A percentile compares a stretch with the other conserved stretches of the same genome.
phyloP scores from a whole-genome alignment of 2,797 vertebrate species.

The Pelobates cultripes region DNA sequence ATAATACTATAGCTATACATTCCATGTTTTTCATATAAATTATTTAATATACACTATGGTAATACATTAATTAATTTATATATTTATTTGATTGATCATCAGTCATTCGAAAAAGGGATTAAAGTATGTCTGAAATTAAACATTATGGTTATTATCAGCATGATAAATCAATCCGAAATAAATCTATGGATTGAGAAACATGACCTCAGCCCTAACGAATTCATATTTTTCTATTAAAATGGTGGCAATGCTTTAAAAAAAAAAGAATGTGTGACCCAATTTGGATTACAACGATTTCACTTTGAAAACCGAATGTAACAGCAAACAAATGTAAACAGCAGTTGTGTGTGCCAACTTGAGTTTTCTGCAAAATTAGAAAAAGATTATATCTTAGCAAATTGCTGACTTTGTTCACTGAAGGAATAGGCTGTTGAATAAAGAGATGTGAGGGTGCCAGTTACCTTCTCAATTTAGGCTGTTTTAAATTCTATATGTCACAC shows the following conservation, averaged over 20 bases:
- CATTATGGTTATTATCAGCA: conserved; percentile 3
- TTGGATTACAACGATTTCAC: conserved; percentile 45
- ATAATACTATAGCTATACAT: too few relatives aligned
- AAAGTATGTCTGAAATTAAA: background rate
- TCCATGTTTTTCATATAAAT: too few relatives aligned
- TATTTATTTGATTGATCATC: too few relatives aligned
- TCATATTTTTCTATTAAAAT: conserved; percentile 6
- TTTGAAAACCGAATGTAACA: conserved; percentile 24
- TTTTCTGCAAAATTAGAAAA: conserved; percentile 50
- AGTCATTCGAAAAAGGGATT: background rate
- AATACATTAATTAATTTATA: too few relatives aligned
- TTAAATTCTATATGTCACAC: conserved; percentile 29
- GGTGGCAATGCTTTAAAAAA: conserved; percentile 7
- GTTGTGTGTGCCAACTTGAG: conserved; percentile 39
- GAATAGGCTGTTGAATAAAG: too few relatives aligned
- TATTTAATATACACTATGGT: too few relatives aligned
- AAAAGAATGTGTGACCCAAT: conserved; percentile 29
- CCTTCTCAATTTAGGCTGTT: conserved; percentile 33
- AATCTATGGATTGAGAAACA: conserved; percentile 20
- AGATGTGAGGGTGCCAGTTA: conserved; percentile 40
- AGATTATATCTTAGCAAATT: conserved; percentile 49
- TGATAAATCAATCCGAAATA: background rate
- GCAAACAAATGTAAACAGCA: conserved; percentile 46
- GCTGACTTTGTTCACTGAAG: too few relatives aligned
- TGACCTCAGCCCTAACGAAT: background rate